These are phyloP conservation scores for Tanypteryx hageni DNA, from an alignment of 2,888 invertebrate genomes.

Conservation along the genomic window DNA sequence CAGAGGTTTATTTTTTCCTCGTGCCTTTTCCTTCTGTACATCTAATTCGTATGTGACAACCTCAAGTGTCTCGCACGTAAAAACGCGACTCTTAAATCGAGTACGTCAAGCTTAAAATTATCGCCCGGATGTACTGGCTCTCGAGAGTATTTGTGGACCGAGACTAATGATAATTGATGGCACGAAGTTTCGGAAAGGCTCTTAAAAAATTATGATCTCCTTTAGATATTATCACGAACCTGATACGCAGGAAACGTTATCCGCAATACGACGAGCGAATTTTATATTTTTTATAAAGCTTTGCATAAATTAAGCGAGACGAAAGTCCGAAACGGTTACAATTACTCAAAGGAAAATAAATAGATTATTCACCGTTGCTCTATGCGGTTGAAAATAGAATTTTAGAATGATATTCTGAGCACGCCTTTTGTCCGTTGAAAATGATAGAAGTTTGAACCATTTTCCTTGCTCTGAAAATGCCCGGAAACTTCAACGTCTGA, in stretches of 20 bases:
- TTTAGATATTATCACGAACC: not conserved
- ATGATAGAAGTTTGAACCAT: too few relatives aligned
- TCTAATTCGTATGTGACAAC: not conserved
- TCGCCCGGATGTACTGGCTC: not conserved
- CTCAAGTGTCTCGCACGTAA: not conserved
- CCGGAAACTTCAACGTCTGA: too few relatives aligned
- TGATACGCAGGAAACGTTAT: not conserved
- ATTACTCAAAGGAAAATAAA: not conserved
- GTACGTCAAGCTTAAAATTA: not conserved
- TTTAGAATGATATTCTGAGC: too few relatives aligned
- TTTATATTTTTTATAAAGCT: not conserved
- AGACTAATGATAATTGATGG: constrained; percentile 10
- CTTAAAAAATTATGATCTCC: not conserved
- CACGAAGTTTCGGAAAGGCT: not conserved
- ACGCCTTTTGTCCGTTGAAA: too few relatives aligned
- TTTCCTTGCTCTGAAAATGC: too few relatives aligned
- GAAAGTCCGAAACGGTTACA: not conserved
- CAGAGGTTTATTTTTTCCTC: not conserved
- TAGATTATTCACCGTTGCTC: too few relatives aligned
- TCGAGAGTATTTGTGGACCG: not conserved
- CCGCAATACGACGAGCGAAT: not conserved
- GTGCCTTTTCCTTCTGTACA: not conserved
- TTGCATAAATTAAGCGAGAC: not conserved
- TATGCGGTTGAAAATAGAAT: too few relatives aligned
- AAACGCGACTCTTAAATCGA: not conserved